Evolutionary conservation across 2,113 vertebrate genomes (phyloP).

Genomic region (Austrofundulus limnaeus): DNA sequence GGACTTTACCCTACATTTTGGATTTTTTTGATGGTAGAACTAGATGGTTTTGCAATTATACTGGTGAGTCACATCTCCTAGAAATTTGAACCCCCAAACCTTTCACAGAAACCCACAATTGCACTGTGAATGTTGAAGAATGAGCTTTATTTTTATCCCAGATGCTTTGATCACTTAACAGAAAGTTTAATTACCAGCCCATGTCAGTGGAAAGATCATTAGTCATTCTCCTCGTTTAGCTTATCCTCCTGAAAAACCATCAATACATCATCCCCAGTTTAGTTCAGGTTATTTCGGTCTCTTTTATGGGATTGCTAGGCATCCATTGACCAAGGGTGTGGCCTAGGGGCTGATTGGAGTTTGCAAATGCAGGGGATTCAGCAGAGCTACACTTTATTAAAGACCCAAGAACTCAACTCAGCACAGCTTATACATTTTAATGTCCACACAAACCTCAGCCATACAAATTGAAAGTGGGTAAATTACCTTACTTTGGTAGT

Average conservation of each 20-base stretch:
- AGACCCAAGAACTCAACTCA: conserved; percentile 45
- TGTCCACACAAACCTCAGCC: conserved; percentile 25
- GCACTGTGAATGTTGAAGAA: conserved; percentile 62
- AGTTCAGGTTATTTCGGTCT: conserved; percentile 19
- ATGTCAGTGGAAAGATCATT: conserved; percentile 57
- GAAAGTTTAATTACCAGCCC: conserved; percentile 66
- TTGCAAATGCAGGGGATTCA: conserved; percentile 7
- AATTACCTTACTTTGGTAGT: conserved; percentile 32
- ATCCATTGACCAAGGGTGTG: conserved; percentile 41
- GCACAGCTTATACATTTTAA: conserved; percentile 31
- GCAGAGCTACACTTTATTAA: conserved; percentile 34
- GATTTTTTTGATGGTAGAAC: conserved; percentile 34
- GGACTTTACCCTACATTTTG: conserved; percentile 45
- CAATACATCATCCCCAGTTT: conserved; percentile 32
- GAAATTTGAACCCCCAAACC: conserved; percentile 51
- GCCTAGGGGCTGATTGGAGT: conserved; percentile 10
- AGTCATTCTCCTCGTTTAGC: conserved; percentile 29
- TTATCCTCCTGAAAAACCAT: conserved; percentile 23
- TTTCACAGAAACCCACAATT: conserved; percentile 67
- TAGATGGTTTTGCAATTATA: conserved; percentile 68
- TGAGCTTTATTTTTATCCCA: conserved; percentile 62
- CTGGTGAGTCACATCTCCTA: conserved; percentile 65
- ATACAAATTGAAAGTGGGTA: conserved; percentile 13
- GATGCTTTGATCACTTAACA: conserved; percentile 65
- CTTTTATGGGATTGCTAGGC: conserved; percentile 32